Base-by-base conservation (phyloP, 1,140 invertebrate genomes). In the Dendroctonus ponderosae region DNA sequence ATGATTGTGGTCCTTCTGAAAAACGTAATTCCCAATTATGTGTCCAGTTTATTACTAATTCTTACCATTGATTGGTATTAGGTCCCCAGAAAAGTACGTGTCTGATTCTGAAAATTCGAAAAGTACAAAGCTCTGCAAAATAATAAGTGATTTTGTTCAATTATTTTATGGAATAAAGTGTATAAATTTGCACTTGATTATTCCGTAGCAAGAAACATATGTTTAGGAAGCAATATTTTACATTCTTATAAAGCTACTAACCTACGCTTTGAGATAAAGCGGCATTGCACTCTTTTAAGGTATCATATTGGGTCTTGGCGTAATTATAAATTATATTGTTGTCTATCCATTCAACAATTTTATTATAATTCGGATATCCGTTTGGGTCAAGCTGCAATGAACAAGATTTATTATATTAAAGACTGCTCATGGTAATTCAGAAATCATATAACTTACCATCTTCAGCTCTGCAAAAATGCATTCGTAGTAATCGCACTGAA, bases 401-500 rank as follows among this genome's bases (percentile, higher is more conserved):
- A n/a, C n/a, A n/a, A n/a, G n/a, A n/a, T n/a, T n/a, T n/a, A n/a
- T n/a, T n/a, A n/a, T n/a, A n/a, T n/a, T n/a, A n/a, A n/a, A n/a
- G n/a, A n/a, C n/a, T n/a, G n/a, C n/a, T n/a, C n/a, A n/a, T n/a
- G n/a, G n/a, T n/a, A n/a, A n/a, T n/a, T n/a, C n/a, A n/a, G n/a
- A n/a, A n/a, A n/a, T n/a, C n/a, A n/a, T n/a, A n/a, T 26, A 57
- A 66, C 61, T 74, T 71, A 75, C 75, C 70, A 72, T 53, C 56
- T 75, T 65, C 41, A 76, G 41, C 57, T 74, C 68, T 39, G 63
- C 48, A 38, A 76, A 70, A 50, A 75, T 71, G 46, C 75, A 76
- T 51, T 73, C 52, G 52, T 76, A 76, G 58, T 75, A 76, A 44
- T 74, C 63, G 42, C 75, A 76, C 75, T 76, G 62, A 68, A 74